Evolutionary conservation across 1,140 invertebrate genomes (phyloP).

Genomic region (Nixonia krombeini): DNA sequence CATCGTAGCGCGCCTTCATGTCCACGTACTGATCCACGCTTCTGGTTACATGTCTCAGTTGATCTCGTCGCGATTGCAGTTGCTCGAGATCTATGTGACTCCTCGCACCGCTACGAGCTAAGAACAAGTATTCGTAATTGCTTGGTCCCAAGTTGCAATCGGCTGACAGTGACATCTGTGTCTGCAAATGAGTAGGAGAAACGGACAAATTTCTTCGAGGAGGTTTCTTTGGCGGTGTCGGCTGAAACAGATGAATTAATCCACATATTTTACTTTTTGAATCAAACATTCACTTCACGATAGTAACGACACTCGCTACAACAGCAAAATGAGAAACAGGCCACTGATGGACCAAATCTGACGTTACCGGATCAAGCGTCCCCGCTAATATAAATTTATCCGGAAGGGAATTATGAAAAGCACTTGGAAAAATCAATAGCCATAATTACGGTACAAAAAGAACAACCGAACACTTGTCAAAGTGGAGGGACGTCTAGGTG

Average conservation of each 20-base stretch:
- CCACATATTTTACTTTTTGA: too few species aligned
- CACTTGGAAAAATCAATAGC: too few species aligned
- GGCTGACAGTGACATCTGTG: constrained; percentile 73
- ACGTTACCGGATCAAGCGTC: too few species aligned
- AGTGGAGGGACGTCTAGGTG: too few species aligned
- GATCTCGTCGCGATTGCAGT: constrained; percentile 72
- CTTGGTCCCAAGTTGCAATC: constrained; percentile 69
- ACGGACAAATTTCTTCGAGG: constrained; percentile 87
- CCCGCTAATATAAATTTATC: too few species aligned
- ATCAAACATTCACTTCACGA: too few species aligned
- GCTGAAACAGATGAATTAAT: constrained; percentile 70
- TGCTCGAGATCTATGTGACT: constrained; percentile 81
- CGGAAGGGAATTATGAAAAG: too few species aligned
- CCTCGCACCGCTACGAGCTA: constrained; percentile 73
- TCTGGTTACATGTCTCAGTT: constrained; percentile 77
- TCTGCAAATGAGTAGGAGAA: constrained; percentile 81
- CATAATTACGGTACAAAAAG: too few species aligned
- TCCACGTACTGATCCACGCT: constrained; percentile 85
- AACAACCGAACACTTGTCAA: too few species aligned
- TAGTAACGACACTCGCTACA: too few species aligned
- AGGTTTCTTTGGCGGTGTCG: constrained; percentile 89
- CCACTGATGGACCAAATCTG: too few species aligned
- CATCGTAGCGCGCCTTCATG: constrained; percentile 75
- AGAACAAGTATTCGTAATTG: constrained; percentile 77
- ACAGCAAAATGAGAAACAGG: too few species aligned